Evolutionary conservation across 2,797 vertebrate species (phyloP).

Genomic region (Chiroxiphia lanceolata): DNA sequence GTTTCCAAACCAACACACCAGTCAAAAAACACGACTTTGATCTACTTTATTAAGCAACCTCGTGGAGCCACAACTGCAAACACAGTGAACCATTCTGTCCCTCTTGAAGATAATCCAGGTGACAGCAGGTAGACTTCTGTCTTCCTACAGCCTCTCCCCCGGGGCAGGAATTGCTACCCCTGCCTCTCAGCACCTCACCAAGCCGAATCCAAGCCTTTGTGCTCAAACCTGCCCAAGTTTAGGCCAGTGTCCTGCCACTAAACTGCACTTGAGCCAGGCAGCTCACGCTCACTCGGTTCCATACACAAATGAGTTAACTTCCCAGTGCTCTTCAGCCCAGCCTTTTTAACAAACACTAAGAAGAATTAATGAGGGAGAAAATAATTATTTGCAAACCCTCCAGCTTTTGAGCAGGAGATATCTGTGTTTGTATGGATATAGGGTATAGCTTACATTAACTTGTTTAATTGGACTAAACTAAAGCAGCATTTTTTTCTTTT

Average conservation of each 20-base stretch:
- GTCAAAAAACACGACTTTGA: background rate
- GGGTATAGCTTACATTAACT: slow-evolving; percentile 6
- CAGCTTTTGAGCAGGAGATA: background rate
- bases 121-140: background rate
- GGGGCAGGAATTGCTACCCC: background rate
- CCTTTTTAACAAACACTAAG: background rate
- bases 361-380: slow-evolving; percentile 21
- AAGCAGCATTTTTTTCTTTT: background rate
- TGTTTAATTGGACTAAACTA: slow-evolving; percentile 42
- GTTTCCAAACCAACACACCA: background rate
- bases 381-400: slow-evolving; percentile 38
- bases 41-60: background rate
- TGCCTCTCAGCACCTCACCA: background rate
- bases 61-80: accelerated
- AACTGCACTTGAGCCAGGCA: background rate
- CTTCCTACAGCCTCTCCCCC: background rate
- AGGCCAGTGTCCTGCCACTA: background rate
- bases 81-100: background rate
- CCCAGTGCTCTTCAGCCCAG: background rate
- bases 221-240: background rate
- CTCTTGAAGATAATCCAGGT: background rate
- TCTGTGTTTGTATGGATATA: background rate
- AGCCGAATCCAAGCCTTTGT: accelerated
- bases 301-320: background rate
- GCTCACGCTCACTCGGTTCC: background rate